phyloP scores from a whole-genome alignment of 1,140 invertebrate species.

The Bombus superbus region DNA sequence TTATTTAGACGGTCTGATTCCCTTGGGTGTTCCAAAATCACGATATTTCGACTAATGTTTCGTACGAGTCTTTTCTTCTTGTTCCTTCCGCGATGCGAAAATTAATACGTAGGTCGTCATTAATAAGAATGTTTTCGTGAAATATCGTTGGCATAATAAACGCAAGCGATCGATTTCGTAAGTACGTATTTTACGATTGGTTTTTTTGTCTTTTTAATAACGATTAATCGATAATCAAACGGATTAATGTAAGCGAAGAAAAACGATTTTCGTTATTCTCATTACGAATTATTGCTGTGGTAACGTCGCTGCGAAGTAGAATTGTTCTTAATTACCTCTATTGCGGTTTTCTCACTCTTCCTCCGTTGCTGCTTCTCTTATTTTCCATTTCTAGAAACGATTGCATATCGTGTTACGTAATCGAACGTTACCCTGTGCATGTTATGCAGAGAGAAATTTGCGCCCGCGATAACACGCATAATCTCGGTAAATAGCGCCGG shows the following conservation, averaged over 20 bases:
- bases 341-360: too few relatives aligned
- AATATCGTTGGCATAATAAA: too few relatives aligned
- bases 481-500: not conserved
- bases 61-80: not conserved
- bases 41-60: not conserved
- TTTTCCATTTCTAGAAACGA: not conserved
- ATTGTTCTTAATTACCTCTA: too few relatives aligned
- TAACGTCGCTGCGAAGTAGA: too few relatives aligned
- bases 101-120: too few relatives aligned
- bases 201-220: not conserved
- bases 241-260: not conserved
- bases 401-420: not conserved
- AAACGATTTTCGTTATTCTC: not conserved
- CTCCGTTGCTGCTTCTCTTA: too few relatives aligned
- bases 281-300: not conserved
- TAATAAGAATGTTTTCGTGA: too few relatives aligned
- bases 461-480: not conserved
- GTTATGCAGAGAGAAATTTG: not conserved
- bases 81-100: not conserved
- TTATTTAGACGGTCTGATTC: not conserved
- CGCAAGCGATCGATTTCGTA: too few relatives aligned
- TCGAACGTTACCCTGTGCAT: not conserved
- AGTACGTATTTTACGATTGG: not conserved
- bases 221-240: not conserved
- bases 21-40: not conserved